phyloP scores from a whole-genome alignment of 1,140 invertebrate genomes.

The Ceratitis capitata region DNA sequence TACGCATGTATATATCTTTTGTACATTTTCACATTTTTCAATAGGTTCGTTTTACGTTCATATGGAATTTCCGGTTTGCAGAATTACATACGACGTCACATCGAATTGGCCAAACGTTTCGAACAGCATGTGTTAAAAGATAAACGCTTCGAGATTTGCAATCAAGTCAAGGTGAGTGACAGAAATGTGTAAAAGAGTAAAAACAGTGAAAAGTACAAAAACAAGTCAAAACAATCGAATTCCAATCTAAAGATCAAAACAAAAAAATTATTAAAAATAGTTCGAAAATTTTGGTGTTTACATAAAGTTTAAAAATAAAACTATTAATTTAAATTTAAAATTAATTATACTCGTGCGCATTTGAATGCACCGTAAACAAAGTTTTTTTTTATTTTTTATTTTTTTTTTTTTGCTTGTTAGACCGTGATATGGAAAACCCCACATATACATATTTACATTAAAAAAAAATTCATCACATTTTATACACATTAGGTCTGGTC shows the following conservation, averaged over 20 bases:
- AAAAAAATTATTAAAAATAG: too few species aligned
- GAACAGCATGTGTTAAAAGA: slow-evolving; percentile 86
- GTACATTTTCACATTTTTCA: slow-evolving; percentile 2
- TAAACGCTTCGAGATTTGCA: slow-evolving; percentile 92
- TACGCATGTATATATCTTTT: not conserved
- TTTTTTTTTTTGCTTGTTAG: too few species aligned
- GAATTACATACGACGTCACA: slow-evolving; percentile 92
- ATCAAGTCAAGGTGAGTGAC: slow-evolving; percentile 88
- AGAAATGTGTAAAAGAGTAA: not conserved
- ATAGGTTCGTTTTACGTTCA: slow-evolving; percentile 86
- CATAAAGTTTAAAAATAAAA: not conserved
- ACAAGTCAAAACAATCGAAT: not conserved
- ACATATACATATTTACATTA: too few species aligned
- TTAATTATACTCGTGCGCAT: too few species aligned
- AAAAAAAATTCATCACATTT: too few species aligned
- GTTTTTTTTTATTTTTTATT: too few species aligned
- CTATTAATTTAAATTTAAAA: too few species aligned
- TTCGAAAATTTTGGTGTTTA: not conserved
- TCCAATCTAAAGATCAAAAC: not conserved
- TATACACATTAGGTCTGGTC: too few species aligned
- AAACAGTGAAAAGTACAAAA: not conserved
- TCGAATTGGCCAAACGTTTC: slow-evolving; percentile 92
- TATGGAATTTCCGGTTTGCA: slow-evolving; percentile 95
- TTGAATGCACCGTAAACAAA: too few species aligned
- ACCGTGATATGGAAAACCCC: too few species aligned